Conservation (phyloP, 2,888 invertebrate genomes). For the Atherix ibis region DNA sequence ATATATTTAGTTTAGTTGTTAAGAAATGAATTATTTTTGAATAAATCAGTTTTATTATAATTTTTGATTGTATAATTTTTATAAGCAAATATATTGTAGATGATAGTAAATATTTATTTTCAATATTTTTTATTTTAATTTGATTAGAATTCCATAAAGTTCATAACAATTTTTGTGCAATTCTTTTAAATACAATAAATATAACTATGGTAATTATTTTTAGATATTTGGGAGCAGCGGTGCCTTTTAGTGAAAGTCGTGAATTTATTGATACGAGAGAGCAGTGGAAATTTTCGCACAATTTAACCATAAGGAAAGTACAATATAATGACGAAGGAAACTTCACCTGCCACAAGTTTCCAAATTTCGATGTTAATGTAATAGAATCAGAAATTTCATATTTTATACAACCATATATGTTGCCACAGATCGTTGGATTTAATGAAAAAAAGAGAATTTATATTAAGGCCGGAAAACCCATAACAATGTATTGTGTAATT, state of each 20-base stretch:
- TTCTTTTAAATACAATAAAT: too few relatives aligned
- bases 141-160: too few relatives aligned
- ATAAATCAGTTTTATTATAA: too few relatives aligned
- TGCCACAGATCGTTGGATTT: conserved; percentile 32
- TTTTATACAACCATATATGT: conserved; percentile 33
- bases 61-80: too few relatives aligned
- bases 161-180: too few relatives aligned
- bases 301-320: conserved; percentile 37
- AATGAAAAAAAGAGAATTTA: conserved; percentile 34
- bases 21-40: too few relatives aligned
- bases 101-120: too few relatives aligned
- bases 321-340: conserved; percentile 42
- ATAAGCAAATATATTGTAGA: too few relatives aligned
- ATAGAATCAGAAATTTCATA: conserved; percentile 22
- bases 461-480: conserved; percentile 36
- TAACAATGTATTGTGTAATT: conserved; percentile 38
- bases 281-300: conserved; percentile 3
- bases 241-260: conserved; percentile 6
- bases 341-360: conserved; percentile 39
- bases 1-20: too few relatives aligned
- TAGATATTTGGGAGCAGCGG: too few relatives aligned
- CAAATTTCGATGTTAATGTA: conserved; percentile 24
- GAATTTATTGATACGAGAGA: conserved; percentile 8
- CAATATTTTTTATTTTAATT: too few relatives aligned
- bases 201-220: too few relatives aligned